phyloP scores from a whole-genome alignment of 2,888 invertebrate genomes.

The Malacosoma neustria region DNA sequence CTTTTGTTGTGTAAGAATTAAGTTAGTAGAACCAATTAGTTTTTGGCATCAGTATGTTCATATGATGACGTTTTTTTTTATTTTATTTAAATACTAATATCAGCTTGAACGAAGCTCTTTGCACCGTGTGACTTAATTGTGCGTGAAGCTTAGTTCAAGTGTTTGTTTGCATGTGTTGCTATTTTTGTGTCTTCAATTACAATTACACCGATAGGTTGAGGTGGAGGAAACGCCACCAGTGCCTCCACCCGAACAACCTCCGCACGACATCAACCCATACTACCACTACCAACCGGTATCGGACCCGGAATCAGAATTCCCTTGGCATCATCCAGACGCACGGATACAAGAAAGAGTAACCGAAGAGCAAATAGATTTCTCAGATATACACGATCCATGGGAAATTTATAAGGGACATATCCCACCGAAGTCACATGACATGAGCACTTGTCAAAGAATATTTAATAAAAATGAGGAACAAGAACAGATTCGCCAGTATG shows the following conservation, averaged over 20 bases:
- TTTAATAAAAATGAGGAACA: slow-evolving; percentile 25
- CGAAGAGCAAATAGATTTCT: slow-evolving; percentile 30
- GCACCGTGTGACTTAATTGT: slow-evolving; percentile 34
- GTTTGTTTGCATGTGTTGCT: slow-evolving; percentile 52
- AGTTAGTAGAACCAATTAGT: slow-evolving; percentile 1
- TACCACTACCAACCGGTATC: slow-evolving; percentile 43
- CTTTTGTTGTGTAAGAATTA: no score
- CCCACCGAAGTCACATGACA: slow-evolving; percentile 34
- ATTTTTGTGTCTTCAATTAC: slow-evolving; percentile 55
- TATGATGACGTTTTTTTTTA: slow-evolving; percentile 24
- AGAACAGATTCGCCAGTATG: slow-evolving; percentile 45
- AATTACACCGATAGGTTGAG: slow-evolving; percentile 48
- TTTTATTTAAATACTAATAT: slow-evolving; percentile 30
- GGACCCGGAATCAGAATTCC: slow-evolving; percentile 60
- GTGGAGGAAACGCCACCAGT: slow-evolving; percentile 32
- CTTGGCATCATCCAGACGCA: slow-evolving; percentile 58
- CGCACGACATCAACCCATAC: slow-evolving; percentile 36
- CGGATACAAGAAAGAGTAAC: slow-evolving; percentile 29
- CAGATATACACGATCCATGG: slow-evolving; percentile 81
- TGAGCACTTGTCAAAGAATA: slow-evolving; percentile 12
- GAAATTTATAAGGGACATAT: slow-evolving; percentile 77
- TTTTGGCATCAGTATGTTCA: slow-evolving; percentile 45
- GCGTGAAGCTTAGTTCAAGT: slow-evolving; percentile 60
- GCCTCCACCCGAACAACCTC: slow-evolving; percentile 34
- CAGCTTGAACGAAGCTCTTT: slow-evolving; percentile 55